Evolutionary conservation across 1,140 invertebrate species (phyloP), one percentile per base, ranked within the genome.

Genomic region (Drosophila sp.): DNA sequence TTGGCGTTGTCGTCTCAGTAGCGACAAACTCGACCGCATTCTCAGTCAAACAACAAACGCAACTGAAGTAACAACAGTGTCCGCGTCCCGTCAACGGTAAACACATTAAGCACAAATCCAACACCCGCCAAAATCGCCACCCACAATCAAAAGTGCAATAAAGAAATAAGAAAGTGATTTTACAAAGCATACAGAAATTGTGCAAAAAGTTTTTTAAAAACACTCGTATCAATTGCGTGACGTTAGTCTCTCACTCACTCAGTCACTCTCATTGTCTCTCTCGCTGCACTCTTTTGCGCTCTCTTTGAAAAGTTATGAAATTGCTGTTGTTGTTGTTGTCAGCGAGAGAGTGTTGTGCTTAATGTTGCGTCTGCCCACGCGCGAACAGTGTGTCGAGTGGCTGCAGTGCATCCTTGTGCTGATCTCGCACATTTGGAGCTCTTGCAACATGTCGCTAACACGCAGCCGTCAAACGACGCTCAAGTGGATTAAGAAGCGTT

Each of bases 41-140:
- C 82, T 86, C 82, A 86, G 83, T 86, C 83, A 86, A 86, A 82
- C 82, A 86, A 87, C 82, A 86, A 86, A 82, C 82, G 82, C 76
- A 86, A 86, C 76, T 82, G 82, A 86, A 86, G 82, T 87, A 82
- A 86, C 82, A 86, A 78, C 74, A 50, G 46, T 75, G 72, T 67
- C 56, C 57, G 72, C 75, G 82, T 75, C 53, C 53, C 58, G 77
- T 67, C 46, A 38, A 61, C 40, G 56, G 41, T 21, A 57, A 21
- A 21, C 21, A 16, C n/a, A 32, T 38, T 27, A 70, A 38, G 13
- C 25, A 62, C 11, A 61, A 57, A 25, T 34, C 38, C 53, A n/a
- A n/a, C n/a, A n/a, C n/a, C n/a, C n/a, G n/a, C n/a, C n/a, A 57
- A 46, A 36, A 48, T 27, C 38, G 4, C 14, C 50, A n/a, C 56